Evolutionary conservation across 2,797 vertebrate species (phyloP).

Genomic region (Semotilus atromaculatus): DNA sequence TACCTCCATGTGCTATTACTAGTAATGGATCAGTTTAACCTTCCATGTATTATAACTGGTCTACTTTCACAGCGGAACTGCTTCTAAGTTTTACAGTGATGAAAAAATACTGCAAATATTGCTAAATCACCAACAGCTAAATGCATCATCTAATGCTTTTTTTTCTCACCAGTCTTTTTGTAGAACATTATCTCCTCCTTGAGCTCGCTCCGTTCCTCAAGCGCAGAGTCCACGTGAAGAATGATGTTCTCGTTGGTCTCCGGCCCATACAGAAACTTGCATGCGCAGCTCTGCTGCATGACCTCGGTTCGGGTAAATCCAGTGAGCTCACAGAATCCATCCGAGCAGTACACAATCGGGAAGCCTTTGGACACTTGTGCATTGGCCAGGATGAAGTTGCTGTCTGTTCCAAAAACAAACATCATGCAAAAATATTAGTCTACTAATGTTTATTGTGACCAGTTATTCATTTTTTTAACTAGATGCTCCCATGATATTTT

Average conservation of each 20-base stretch:
- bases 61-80: neutral
- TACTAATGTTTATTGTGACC: neutral
- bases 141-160: neutral
- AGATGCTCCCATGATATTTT: neutral
- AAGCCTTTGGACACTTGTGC: conserved; percentile 96
- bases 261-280: conserved; percentile 92
- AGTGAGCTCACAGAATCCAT: conserved; percentile 98
- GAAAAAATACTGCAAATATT: too few relatives aligned
- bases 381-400: conserved; percentile 98
- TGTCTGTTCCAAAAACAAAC: conserved; percentile 80
- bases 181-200: conserved; percentile 98
- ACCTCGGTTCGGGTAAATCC: conserved; percentile 94
- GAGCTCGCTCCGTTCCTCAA: conserved; percentile 94
- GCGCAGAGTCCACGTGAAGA: conserved; percentile 88
- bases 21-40: conserved; percentile 41
- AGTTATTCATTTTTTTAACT: neutral
- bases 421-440: neutral
- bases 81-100: neutral
- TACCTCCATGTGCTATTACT: conserved; percentile 65
- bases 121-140: neutral
- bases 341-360: conserved; percentile 98
- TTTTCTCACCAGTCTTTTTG: conserved; percentile 88
- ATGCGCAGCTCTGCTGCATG: conserved; percentile 98
- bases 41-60: neutral
- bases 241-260: conserved; percentile 93